phyloP scores from a whole-genome alignment of 2,797 vertebrate genomes.

The Thunnus albacares region DNA sequence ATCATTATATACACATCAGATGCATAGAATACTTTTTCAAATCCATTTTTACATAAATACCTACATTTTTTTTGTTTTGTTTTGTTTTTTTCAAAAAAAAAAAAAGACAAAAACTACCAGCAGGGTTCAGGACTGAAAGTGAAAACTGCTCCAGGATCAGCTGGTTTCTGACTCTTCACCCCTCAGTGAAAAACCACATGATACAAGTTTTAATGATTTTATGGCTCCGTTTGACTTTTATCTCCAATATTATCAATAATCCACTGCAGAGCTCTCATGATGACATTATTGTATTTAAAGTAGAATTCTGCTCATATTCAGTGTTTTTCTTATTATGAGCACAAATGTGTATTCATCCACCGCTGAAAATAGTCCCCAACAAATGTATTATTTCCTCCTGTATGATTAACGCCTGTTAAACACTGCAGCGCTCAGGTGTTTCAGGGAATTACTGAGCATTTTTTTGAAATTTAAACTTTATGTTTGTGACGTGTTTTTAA shows the following conservation, averaged over 20 bases:
- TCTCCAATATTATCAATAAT: too few species aligned
- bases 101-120: conserved; percentile 60
- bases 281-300: not conserved
- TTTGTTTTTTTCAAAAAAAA: conserved; percentile 29
- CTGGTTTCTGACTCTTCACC: conserved; percentile 3
- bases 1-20: conserved; percentile 70
- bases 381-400: not conserved
- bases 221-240: too few species aligned
- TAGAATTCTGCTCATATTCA: not conserved
- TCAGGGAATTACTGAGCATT: too few species aligned
- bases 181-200: not conserved
- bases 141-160: conserved; percentile 40
- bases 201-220: too few species aligned
- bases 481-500: too few species aligned
- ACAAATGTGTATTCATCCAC: not conserved
- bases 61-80: conserved; percentile 50
- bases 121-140: conserved; percentile 14
- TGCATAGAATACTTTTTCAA: conserved; percentile 85
- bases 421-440: too few species aligned
- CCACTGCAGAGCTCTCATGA: too few species aligned
- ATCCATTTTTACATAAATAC: conserved; percentile 82
- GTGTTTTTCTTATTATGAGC: not conserved
- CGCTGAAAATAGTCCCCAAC: not conserved
- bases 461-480: too few species aligned
- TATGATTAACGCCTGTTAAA: too few species aligned